These are phyloP conservation scores for Abrostola tripartita DNA, from an alignment of 2,888 invertebrate species.

Conservation along the genomic window DNA sequence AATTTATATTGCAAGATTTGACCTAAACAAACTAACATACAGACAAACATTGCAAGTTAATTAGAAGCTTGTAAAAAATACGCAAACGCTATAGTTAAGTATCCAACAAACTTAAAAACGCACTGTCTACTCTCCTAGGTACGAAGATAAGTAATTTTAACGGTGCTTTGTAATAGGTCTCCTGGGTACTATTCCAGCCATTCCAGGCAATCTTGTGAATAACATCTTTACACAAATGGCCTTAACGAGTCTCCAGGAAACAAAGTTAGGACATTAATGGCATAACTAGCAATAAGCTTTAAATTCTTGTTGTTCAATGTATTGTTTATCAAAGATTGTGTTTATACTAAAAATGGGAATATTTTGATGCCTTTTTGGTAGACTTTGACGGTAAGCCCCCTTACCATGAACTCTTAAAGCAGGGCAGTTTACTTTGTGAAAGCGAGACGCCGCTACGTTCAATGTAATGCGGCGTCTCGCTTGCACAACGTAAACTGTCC, in stretches of 20 bases:
- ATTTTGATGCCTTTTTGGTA: conserved; percentile 1
- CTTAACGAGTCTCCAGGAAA: conserved; percentile 40
- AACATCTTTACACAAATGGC: conserved; percentile 53
- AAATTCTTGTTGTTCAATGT: conserved; percentile 16
- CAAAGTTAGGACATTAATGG: conserved; percentile 41
- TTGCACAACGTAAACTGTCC: too few relatives aligned
- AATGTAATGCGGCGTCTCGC: too few relatives aligned
- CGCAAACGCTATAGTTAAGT: too few relatives aligned
- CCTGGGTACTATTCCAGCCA: conserved; percentile 32
- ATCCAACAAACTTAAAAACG: too few relatives aligned
- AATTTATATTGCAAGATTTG: too few relatives aligned
- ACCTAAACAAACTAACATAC: too few relatives aligned
- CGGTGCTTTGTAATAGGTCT: conserved; percentile 39
- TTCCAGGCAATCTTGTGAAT: conserved; percentile 17
- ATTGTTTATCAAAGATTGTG: conserved; percentile 29
- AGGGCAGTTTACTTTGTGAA: too few relatives aligned
- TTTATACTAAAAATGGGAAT: conserved; percentile 1
- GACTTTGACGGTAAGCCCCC: too few relatives aligned
- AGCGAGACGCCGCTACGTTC: too few relatives aligned
- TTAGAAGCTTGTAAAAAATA: too few relatives aligned
- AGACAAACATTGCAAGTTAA: too few relatives aligned
- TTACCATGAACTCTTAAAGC: too few relatives aligned
- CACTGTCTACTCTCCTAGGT: neutral
- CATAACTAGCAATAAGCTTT: conserved; percentile 20
- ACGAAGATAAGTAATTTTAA: conserved; percentile 58